Base-by-base conservation (phyloP, 2,797 vertebrate species). In the Lepus oiostolus region DNA sequence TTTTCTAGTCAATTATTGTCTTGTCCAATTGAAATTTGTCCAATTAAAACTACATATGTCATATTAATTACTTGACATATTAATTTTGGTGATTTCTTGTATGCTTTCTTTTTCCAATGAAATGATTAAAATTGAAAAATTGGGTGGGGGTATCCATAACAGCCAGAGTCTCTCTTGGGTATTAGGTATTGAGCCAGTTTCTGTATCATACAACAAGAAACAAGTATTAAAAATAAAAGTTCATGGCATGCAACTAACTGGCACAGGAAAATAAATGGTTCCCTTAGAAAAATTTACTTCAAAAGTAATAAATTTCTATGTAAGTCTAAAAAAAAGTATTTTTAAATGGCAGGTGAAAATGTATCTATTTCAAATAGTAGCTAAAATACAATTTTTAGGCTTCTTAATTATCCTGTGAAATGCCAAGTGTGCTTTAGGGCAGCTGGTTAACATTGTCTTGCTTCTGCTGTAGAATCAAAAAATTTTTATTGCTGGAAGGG, bases 381-480 rank as follows among this genome's bases (percentile, higher is more conserved):
- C 90, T 50, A 75, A 95, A 75, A 95, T 96, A 30, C 68, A 5
- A 52, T 35, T 63, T 65, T 80, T 58, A 85, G 81, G 82, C 95
- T 97, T 96, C 90, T 88, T 97, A 96, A 97, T 98, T 97, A 96
- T 88, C 80, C 80, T 92, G 92, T 97, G 97, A 97, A 97, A 94
- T 91, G 77, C 94, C 96, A 97, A 91, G 85, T 96, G 93, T 90
- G 93, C 75, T 91, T 90, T 60, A 86, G 87, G 67, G 84, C 96
- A 97, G 85, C 96, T 97, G 95, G 93, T 96, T 97, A 97, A 96
- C 93, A 90, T 90, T 95, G 82, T 89, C 90, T 95, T 93, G 32
- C 62, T 76, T 93, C 71, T 94, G 54, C 75, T 71, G 42, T 89
- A 92, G 94, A 85, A 81, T 94, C 75, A 93, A 86, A 96, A 60